Base-by-base conservation (phyloP, 2,888 invertebrate genomes). In the Tryphoninae sp. region DNA sequence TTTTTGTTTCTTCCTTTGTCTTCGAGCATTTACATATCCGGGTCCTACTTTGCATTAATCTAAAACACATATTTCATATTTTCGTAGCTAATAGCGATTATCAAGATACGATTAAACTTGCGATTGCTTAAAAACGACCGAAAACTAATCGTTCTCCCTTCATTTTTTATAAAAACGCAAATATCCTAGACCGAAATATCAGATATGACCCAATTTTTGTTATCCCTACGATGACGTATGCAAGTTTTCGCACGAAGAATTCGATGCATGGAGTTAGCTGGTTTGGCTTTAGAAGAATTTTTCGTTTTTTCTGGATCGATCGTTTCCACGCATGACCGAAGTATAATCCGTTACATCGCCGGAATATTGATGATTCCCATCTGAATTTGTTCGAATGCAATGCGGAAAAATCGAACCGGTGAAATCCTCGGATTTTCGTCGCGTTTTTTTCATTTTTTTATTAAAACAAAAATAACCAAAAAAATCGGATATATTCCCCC, bases 321-420 rank as follows among this genome's bases (percentile, higher is more conserved):
- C 78, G 64, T 77, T 73, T 78, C 75, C 65, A 83, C 84, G 84
- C 80, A 84, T 84, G 82, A 84, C 83, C 81, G 53, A 55, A 74
- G 42, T 68, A 58, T 62, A 61, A 82, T 73, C 82, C 23, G 71
- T 67, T 79, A 68, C 79, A 79, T 68, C 58, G 62, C 7, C 40
- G 58, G 62, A 82, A 82, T 79, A 79, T 73, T 76, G 72, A 79
- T 79, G 76, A 73, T 68, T 68, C 61, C 40, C n/a, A 59, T 55
- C 59, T 19, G 58, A 26, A 72, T 72, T 76, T 72, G 58, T 68
- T 7, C 42, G 19, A 71, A 13, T 45, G 51, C 16, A 40, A 40
- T 13, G 42, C 16, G 23, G 51, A 45, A 45, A 59, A 78, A 45
- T 33, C 42, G 51, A 23, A 23, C 11, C 42, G 26, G 58, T 16